Evolutionary conservation across 1,140 invertebrate species (phyloP).

Genomic region (Megalonaias nervosa): DNA sequence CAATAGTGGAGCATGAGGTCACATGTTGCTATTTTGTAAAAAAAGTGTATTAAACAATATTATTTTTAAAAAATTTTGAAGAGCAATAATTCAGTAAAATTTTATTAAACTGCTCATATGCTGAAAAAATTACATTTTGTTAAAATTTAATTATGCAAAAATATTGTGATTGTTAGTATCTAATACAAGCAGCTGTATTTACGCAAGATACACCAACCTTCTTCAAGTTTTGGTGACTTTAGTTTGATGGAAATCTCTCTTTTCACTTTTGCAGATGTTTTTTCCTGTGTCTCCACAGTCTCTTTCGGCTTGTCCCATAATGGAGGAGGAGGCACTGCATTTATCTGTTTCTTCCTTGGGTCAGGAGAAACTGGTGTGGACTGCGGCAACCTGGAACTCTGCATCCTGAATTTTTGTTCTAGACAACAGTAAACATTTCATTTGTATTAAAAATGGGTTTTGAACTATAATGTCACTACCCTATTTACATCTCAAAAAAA

Average conservation of each 20-base stretch:
- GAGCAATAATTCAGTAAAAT: too few relatives aligned
- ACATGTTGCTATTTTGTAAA: too few relatives aligned
- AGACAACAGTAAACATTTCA: not conserved
- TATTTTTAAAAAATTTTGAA: too few relatives aligned
- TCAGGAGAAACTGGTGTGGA: conserved; percentile 29
- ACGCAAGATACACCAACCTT: not conserved
- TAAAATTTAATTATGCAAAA: too few relatives aligned
- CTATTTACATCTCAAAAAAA: not conserved
- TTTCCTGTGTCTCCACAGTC: not conserved
- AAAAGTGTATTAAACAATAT: too few relatives aligned
- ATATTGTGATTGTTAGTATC: too few relatives aligned
- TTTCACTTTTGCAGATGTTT: not conserved
- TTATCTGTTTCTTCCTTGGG: not conserved
- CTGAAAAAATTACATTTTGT: too few relatives aligned
- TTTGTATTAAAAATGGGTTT: not conserved
- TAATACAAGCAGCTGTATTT: too few relatives aligned
- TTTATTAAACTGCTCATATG: too few relatives aligned
- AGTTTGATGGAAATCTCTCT: conserved; percentile 32
- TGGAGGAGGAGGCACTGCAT: not conserved
- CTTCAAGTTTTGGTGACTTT: conserved; percentile 19
- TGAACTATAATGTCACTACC: too few relatives aligned
- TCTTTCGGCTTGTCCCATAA: conserved; percentile 7
- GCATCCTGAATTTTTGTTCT: conserved; percentile 18
- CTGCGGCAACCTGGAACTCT: conserved; percentile 14
- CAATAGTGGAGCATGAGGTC: too few relatives aligned